Evolutionary conservation across 1,140 invertebrate species (phyloP), one percentile per base, ranked within the genome.

Genomic region (Brachionus asplanchnoidis): DNA sequence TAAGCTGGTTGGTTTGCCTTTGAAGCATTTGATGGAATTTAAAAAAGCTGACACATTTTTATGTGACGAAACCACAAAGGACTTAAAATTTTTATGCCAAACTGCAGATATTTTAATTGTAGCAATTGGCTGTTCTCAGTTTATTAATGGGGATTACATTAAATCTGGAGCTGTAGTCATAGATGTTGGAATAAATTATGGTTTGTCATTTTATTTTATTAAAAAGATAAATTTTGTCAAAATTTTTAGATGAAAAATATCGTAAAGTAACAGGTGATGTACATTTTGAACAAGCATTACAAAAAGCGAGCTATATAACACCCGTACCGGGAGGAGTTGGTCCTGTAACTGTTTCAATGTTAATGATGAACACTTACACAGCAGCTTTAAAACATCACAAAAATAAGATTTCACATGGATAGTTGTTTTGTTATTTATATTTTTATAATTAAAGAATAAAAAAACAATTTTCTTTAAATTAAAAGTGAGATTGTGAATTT

Each of bases 301-400:
- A 93, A 85, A 92, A 95, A 75, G 96, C 96, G 9, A 93, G 93
- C 2, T 94, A 93, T 87, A 96, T 99, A 84, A 99, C 97, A 23
- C 97, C 97, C 1, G 97, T 99, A 20, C 97, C 97, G 11, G 96
- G 97, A 32, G 97, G 97, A 85, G 97, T 99, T 83, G 97, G 97
- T 0, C 97, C 97, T 8, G 97, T 99, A 95, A 98, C 97, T 0
- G 97, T 99, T 26, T 95, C 96, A 8, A 99, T 99, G 97, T 90
- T 99, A 11, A 95, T 99, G 93, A 93, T 93, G 86, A 99, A 99
- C 89, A 98, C 96, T 0, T 94, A 98, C 6, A 6, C 5, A 4
- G 9, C 66, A 68, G 32, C 66, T 8, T 23, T 36, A 9, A 68
- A 36, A 14, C 7, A 32, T 68, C 32, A 32, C 12, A 9, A 32